phyloP scores from a whole-genome alignment of 2,113 vertebrate species.

The Uria aalge region DNA sequence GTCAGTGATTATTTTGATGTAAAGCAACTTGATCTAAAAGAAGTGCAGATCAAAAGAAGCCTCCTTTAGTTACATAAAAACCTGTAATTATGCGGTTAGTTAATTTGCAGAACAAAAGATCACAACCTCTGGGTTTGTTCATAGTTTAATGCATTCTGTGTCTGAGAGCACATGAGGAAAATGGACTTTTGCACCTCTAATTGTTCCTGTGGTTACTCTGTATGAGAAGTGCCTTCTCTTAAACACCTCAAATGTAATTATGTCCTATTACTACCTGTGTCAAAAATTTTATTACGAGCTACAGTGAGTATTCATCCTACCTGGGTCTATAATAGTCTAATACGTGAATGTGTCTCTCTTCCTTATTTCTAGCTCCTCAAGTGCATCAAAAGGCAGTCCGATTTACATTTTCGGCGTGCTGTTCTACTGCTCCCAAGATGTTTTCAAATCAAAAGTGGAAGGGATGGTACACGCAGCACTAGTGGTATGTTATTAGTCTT shows the following conservation, averaged over 20 bases:
- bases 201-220: background rate
- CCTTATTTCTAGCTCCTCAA: conserved; percentile 8
- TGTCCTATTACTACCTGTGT: conserved; percentile 8
- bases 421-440: background rate
- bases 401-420: background rate
- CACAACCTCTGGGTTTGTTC: background rate
- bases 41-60: conserved; percentile 1
- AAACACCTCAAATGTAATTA: conserved; percentile 1
- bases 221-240: background rate
- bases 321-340: background rate
- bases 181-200: background rate
- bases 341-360: background rate
- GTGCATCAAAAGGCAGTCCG: background rate
- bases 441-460: background rate
- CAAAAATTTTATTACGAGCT: conserved; percentile 16
- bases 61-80: background rate
- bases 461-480: background rate
- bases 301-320: background rate
- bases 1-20: background rate
- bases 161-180: background rate
- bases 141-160: background rate
- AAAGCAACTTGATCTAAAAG: background rate
- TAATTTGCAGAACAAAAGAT: conserved; percentile 24
- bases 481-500: background rate
- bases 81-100: background rate